Evolutionary conservation across 2,888 invertebrate genomes (phyloP).

Genomic region (Lasioglossum pauxillum): DNA sequence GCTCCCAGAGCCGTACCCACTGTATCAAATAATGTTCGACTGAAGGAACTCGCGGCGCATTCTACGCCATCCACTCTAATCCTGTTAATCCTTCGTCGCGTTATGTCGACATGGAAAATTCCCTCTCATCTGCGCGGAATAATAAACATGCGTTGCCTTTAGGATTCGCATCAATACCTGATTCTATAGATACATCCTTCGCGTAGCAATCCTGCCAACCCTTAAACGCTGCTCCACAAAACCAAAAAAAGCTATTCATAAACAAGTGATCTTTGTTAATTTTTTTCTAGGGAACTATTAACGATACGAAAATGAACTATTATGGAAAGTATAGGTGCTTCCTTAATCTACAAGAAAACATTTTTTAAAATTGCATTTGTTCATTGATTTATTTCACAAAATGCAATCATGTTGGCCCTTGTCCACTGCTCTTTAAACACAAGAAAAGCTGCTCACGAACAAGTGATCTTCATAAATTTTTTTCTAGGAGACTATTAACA

Average conservation of each 20-base stretch:
- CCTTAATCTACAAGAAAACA: neutral
- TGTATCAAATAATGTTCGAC: constrained; percentile 41
- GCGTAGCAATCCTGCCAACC: neutral
- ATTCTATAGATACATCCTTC: neutral
- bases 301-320: neutral
- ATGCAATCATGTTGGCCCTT: neutral
- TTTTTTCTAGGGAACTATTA: too few species aligned
- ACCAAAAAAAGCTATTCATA: too few species aligned
- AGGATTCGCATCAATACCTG: neutral
- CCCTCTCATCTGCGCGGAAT: neutral
- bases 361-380: neutral
- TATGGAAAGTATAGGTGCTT: neutral
- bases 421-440: rapidly evolving
- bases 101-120: neutral
- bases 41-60: constrained; percentile 21
- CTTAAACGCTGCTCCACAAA: too few species aligned
- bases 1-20: constrained; percentile 7
- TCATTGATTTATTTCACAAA: neutral
- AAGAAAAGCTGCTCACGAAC: too few species aligned
- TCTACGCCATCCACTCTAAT: constrained; percentile 26
- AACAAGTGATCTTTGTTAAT: too few species aligned
- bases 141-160: neutral
- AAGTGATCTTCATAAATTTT: neutral
- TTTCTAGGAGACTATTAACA: neutral
- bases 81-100: constrained; percentile 26